Evolutionary conservation across 2,888 invertebrate genomes (phyloP), one percentile per base, ranked within the genome.

Genomic region (Iselma pallidipennis): DNA sequence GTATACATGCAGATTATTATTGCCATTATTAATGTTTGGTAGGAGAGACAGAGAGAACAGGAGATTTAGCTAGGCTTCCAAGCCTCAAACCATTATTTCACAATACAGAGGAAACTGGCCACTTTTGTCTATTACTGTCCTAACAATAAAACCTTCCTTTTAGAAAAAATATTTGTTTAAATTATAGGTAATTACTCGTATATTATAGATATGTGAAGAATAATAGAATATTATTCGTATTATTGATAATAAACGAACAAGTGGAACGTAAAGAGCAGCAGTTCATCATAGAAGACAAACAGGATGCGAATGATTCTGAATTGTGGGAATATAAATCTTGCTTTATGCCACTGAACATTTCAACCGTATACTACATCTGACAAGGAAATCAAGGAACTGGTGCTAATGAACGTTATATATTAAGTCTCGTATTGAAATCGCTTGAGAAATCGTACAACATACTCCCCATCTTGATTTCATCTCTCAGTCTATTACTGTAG

Each of bases 281-380:
- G 37, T 66, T 66, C 65, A 65, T 65, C 62, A 60, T 55, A 50
- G 56, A 55, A 50, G 60, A 66, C 59, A 66, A 65, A 65, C 61
- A 66, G 49, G 54, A 57, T 61, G 60, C 55, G 57, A 62, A 65
- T 60, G 52, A 59, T 59, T 61, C 50, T 37, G 54, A 52, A 55
- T 55, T 55, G 49, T 16, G 23, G 33, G 61, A 61, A 52, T 59
- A 63, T 63, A 65, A 65, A 66, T 64, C 64, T 61, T 53, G 57
- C 53, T 66, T 57, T 57, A 48, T 63, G 28, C 9, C 25, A 23
- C 16, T 37, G 57, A 49, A 51, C 28, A 55, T 51, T 54, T 48
- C 60, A 45, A 10, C 55, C 45, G 49, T n/a, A n/a, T 49, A 50
- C 26, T 16, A 55, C 50, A 60, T 60, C 52, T 51, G 60, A 51